These are phyloP conservation scores for Tautogolabrus adspersus DNA, from an alignment of 2,113 vertebrate genomes.

Conservation along the genomic window DNA sequence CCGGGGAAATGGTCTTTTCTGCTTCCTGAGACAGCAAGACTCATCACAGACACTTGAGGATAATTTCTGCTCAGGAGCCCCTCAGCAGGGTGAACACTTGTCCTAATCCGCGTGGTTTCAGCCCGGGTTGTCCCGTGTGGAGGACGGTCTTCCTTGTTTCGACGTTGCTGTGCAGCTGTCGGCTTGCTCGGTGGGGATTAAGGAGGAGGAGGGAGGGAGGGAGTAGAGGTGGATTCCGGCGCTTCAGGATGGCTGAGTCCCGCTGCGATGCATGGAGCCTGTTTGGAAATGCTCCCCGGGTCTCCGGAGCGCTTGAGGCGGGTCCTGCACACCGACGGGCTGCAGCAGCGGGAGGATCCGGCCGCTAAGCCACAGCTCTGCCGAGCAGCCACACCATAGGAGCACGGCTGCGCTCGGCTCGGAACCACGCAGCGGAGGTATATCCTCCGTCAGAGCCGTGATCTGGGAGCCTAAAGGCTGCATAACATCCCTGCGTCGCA, in stretches of 20 bases:
- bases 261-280: conserved; percentile 58
- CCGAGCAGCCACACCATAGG: conserved; percentile 27
- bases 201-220: conserved; percentile 14
- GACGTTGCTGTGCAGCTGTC: neutral
- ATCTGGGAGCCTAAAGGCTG: conserved; percentile 38
- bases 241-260: conserved; percentile 29
- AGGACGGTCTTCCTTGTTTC: neutral
- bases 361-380: conserved; percentile 46
- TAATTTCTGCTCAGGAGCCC: conserved; percentile 18
- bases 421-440: conserved; percentile 6
- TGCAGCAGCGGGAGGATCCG: conserved; percentile 34
- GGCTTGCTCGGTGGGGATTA: conserved; percentile 17
- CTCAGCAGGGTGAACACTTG: conserved; percentile 2
- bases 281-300: conserved; percentile 60
- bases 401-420: conserved; percentile 6
- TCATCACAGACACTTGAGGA: conserved; percentile 14
- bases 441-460: conserved; percentile 1
- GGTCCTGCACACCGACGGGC: conserved; percentile 28
- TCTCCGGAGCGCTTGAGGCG: conserved; percentile 60
- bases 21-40: conserved; percentile 49
- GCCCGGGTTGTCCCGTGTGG: neutral
- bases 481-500: conserved; percentile 26
- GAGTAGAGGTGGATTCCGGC: conserved; percentile 4
- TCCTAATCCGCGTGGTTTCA: neutral
- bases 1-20: conserved; percentile 6